Evolutionary conservation across 2,888 invertebrate species (phyloP), one percentile per base, ranked within the genome.

Genomic region (Sericinus montela): DNA sequence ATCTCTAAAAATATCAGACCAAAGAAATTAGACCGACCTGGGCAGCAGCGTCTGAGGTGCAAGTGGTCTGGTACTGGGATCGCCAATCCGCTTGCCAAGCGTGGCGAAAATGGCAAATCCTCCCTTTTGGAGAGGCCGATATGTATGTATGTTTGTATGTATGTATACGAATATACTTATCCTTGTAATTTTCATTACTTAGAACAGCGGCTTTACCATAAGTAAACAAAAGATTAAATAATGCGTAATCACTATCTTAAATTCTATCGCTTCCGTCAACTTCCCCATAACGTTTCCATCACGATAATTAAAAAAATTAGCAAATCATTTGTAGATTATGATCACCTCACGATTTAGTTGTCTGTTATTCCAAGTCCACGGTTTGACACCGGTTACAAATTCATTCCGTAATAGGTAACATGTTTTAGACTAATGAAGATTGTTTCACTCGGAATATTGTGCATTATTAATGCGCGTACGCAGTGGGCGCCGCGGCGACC

Each of bases 401-500:
- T 58, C 55, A 55, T 59, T 55, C 51, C 60, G 59, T 64, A 56
- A 63, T 58, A 56, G 53, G 71, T 79, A 78, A 84, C 77, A 77
- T 75, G 74, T 81, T 77, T 85, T 80, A 80, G 73, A 70, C 70
- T 88, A 87, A 88, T 88, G 87, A 82, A 86, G 82, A 87, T 88
- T 85, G 86, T 88, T 84, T 83, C 77, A 77, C 69, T 72, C 71
- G 78, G 73, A 56, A 51, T 50, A 49, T 68, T 67, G 71, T 87
- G 83, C 77, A 88, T 88, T 84, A 87, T 87, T 87, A 88, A 88
- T 87, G 86, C 88, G 85, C 86, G 69, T 75, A 86, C 86, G 87
- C 86, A 87, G 72, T 72, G 77, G 81, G 72, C 38, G 38, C 36
- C 42, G 25, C 16, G 11, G 13, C 71, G 77, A 6, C 69, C 69